Conservation (phyloP, 2,888 invertebrate genomes). For the Globia sparganii region DNA sequence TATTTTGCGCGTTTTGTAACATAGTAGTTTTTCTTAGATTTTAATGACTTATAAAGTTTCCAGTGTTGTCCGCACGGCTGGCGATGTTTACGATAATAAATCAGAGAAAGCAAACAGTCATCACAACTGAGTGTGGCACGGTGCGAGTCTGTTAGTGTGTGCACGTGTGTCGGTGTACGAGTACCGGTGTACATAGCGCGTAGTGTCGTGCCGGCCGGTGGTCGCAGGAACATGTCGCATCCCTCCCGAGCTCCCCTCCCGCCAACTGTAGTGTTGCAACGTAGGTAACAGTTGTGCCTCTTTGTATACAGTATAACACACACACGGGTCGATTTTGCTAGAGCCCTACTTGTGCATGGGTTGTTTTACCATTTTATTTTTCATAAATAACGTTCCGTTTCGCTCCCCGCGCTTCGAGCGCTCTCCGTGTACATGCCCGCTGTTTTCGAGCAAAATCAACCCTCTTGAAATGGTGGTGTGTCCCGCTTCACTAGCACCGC, state of each 20-base stretch:
- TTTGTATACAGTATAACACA: constrained; percentile 75
- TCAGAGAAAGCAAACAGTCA: constrained; percentile 86
- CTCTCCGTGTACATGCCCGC: constrained; percentile 72
- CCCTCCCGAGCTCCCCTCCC: constrained; percentile 59
- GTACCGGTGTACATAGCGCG: constrained; percentile 64
- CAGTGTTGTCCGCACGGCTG: constrained; percentile 83
- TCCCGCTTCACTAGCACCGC: constrained; percentile 73
- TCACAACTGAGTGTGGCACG: constrained; percentile 89
- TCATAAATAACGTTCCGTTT: constrained; percentile 49
- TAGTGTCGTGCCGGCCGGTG: constrained; percentile 72
- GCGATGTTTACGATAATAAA: constrained; percentile 79
- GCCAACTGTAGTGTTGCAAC: constrained; percentile 74
- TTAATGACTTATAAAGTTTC: constrained; percentile 11
- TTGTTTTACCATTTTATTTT: constrained; percentile 72
- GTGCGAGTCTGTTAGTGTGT: constrained; percentile 79
- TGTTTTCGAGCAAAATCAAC: constrained; percentile 87
- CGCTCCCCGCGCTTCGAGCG: constrained; percentile 63
- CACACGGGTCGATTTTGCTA: constrained; percentile 81
- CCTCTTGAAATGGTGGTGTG: constrained; percentile 90
- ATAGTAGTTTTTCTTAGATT: constrained; percentile 33
- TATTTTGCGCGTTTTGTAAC: constrained; percentile 38
- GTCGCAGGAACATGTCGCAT: constrained; percentile 86
- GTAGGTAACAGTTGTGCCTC: constrained; percentile 75
- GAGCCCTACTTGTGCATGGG: constrained; percentile 87
- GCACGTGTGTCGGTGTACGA: constrained; percentile 72